phyloP scores from a whole-genome alignment of 2,888 invertebrate genomes.

The Opisthograptis luteolata region DNA sequence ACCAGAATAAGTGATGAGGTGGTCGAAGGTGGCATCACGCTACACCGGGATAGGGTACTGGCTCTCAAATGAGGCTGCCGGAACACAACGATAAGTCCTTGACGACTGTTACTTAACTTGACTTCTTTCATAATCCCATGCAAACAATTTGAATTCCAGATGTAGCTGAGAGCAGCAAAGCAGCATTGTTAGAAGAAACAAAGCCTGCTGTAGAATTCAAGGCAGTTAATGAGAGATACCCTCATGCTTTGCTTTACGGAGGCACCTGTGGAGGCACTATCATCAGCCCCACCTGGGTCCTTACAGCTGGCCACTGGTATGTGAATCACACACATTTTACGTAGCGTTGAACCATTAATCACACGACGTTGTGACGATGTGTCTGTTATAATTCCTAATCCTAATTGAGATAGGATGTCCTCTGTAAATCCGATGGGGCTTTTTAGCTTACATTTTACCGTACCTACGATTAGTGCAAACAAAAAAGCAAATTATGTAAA shows the following conservation, averaged over 20 bases:
- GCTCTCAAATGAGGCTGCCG: too few species aligned
- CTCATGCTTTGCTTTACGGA: conserved; percentile 73
- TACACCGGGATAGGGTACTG: too few species aligned
- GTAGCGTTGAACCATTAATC: too few species aligned
- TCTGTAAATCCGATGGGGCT: too few species aligned
- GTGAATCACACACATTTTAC: too few species aligned
- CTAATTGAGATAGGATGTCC: too few species aligned
- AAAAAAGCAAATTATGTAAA: background rate
- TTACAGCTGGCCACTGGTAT: conserved; percentile 75
- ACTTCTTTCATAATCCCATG: background rate
- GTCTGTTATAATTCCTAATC: too few species aligned
- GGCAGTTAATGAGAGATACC: conserved; percentile 56
- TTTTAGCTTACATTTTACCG: too few species aligned
- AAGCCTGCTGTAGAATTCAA: conserved; percentile 13
- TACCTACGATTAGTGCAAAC: background rate
- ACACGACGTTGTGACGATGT: background rate
- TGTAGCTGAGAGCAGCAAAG: conserved; percentile 12
- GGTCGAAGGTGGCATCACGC: too few species aligned
- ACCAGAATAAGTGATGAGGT: too few species aligned
- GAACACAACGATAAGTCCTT: too few species aligned
- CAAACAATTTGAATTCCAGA: conserved; percentile 11
- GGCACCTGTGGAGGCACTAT: conserved; percentile 75
- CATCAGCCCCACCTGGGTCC: conserved; percentile 69
- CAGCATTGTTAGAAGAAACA: conserved; percentile 7
- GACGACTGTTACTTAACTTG: background rate